Evolutionary conservation across 2,888 invertebrate genomes (phyloP).

Genomic region (Lamellibrachia columna): DNA sequence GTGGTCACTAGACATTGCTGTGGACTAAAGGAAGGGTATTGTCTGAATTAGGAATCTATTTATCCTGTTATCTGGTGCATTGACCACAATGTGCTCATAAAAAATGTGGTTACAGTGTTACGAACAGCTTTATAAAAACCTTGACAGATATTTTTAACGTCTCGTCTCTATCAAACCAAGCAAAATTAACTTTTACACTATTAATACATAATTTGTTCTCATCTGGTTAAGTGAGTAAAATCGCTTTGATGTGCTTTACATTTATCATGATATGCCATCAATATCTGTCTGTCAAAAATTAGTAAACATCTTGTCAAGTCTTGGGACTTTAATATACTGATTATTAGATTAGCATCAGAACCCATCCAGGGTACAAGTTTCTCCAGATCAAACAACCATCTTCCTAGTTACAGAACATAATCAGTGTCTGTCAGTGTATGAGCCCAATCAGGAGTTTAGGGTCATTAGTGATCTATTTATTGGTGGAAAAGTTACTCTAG

Average conservation of each 20-base stretch:
- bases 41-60: background rate
- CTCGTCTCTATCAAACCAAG: background rate
- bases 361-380: no score
- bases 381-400: no score
- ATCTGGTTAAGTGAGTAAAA: background rate
- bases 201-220: background rate
- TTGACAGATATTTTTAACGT: background rate
- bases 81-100: background rate
- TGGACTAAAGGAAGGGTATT: constrained; percentile 13
- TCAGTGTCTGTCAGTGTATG: no score
- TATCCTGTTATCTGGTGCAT: background rate
- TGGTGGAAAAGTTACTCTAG: no score
- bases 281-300: no score
- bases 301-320: constrained; percentile 22
- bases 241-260: background rate
- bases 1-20: constrained; percentile 43
- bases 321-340: no score
- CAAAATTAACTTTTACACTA: background rate
- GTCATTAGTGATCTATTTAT: no score
- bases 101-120: background rate
- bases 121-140: background rate
- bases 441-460: no score
- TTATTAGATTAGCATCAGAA: no score
- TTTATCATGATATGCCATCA: no score
- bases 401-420: no score